phyloP scores from a whole-genome alignment of 2,888 invertebrate species.

The Epinotia brunnichana region DNA sequence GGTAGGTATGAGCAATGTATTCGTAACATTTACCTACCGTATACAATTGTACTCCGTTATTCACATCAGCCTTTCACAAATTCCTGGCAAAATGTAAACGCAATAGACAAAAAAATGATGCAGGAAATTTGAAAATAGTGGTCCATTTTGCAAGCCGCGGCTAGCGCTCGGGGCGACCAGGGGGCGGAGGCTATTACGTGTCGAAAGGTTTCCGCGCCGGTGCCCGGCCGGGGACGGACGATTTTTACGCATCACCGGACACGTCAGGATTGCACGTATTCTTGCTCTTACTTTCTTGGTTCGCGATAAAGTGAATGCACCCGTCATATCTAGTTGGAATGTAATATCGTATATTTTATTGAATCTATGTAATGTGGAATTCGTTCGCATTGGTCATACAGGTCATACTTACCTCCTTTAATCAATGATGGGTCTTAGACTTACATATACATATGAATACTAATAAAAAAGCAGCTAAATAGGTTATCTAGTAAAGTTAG shows the following conservation, averaged over 20 bases:
- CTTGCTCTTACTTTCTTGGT: constrained; percentile 15
- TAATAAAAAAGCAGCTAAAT: too few relatives aligned
- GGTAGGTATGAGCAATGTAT: background rate
- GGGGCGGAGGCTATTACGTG: constrained; percentile 38
- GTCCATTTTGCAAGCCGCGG: constrained; percentile 17
- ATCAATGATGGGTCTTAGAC: too few relatives aligned
- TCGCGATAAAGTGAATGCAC: constrained; percentile 3
- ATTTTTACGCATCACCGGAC: constrained; percentile 37
- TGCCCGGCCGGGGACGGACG: constrained; percentile 27
- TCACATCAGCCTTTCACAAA: background rate
- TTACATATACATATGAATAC: too few relatives aligned
- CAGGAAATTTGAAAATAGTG: constrained; percentile 38
- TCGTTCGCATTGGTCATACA: too few relatives aligned
- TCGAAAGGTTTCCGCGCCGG: constrained; percentile 36
- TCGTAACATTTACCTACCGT: background rate
- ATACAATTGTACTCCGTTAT: background rate
- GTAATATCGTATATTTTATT: background rate
- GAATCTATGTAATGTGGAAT: background rate
- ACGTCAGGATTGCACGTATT: constrained; percentile 36
- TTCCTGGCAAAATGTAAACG: background rate
- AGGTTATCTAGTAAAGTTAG: too few relatives aligned
- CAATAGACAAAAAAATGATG: constrained; percentile 3
- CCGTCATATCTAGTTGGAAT: background rate
- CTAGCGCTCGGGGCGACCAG: constrained; percentile 23
- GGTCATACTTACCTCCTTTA: too few relatives aligned